phyloP scores from a whole-genome alignment of 2,113 vertebrate species.

The Ardeotis arabs region DNA sequence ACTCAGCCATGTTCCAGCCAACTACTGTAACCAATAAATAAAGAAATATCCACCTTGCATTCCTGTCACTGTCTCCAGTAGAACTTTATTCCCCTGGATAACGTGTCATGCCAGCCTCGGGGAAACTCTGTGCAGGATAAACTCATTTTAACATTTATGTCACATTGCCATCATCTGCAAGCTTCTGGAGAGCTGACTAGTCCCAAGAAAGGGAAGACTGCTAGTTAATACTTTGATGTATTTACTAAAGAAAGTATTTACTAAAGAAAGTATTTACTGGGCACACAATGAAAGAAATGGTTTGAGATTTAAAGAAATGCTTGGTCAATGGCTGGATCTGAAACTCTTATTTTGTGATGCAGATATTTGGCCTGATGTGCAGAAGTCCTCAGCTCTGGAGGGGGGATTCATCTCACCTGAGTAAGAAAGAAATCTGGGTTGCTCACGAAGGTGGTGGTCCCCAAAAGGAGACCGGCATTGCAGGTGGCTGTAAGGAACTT shows the following conservation, averaged over 20 bases:
- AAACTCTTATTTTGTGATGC: not conserved
- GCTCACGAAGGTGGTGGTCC: too few relatives aligned
- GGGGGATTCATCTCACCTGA: not conserved
- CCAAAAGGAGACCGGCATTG: not conserved
- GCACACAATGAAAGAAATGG: not conserved
- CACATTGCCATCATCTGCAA: not conserved
- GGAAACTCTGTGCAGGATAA: not conserved
- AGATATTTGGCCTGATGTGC: not conserved
- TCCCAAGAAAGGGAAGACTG: not conserved
- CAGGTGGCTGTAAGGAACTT: not conserved
- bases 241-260: not conserved
- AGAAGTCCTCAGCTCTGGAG: not conserved
- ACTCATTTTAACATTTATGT: not conserved
- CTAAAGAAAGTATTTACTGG: not conserved
- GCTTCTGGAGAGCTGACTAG: not conserved
- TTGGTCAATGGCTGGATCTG: not conserved
- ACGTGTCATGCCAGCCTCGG: not conserved
- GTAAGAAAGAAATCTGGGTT: not conserved
- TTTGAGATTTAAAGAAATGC: not conserved
- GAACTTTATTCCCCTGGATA: slow-evolving; percentile 1
- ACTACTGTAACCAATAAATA: slow-evolving; percentile 66
- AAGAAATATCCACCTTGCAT: slow-evolving; percentile 43
- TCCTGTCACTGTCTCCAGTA: slow-evolving; percentile 10
- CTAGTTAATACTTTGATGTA: not conserved
- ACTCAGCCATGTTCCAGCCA: slow-evolving; percentile 47